Evolutionary conservation across 2,797 vertebrate genomes (phyloP), one percentile per base, ranked within the genome.

Genomic region (Champsocephalus esox): DNA sequence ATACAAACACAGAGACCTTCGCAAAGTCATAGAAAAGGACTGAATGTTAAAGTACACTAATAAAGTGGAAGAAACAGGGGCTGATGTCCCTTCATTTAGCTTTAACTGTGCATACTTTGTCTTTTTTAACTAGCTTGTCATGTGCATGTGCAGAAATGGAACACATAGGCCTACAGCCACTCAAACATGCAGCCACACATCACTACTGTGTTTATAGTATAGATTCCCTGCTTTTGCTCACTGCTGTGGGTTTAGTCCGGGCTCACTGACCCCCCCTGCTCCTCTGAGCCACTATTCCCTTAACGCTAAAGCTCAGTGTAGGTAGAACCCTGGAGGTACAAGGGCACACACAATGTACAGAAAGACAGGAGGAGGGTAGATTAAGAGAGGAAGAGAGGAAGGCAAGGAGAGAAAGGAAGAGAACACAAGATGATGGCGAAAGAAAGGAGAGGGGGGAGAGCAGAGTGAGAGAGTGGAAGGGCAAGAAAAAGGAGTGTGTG

Each of bases 381-480:
- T 86, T 81, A 82, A 81, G 83, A 80, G 83, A 90, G 55, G 56
- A 74, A 68, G 75, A 49, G 67, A 65, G 55, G 54, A 64, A 71
- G 67, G 38, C 56, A 68, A 52, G 49, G 28, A 59, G 68, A 66
- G 66, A 79, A 62, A 83, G 55, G 50, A 19, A 48, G 50, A 72
- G 70, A 73, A 67, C 49, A 59, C 44, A 80, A 65, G 73, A 76
- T 70, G 66, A 75, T 70, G 67, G 61, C 49, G 66, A 67, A 67
- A 63, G 56, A 67, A 70, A 77, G 50, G 44, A 71, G 74, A 77
- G 28, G 70, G 70, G 46, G 44, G 66, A 64, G 55, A 61, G 60
- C 14, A 56, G 76, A 72, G 77, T 32, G 66, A 67, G 67, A 60
- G 58, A 71, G 64, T 67, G 73, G 79, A 80, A 81, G 73, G 87